A percentile compares a stretch with the other conserved stretches of the same genome.
These are phyloP conservation scores for Eristalinus aeneus DNA, from an alignment of 2,888 invertebrate species.

Conservation along the genomic window DNA sequence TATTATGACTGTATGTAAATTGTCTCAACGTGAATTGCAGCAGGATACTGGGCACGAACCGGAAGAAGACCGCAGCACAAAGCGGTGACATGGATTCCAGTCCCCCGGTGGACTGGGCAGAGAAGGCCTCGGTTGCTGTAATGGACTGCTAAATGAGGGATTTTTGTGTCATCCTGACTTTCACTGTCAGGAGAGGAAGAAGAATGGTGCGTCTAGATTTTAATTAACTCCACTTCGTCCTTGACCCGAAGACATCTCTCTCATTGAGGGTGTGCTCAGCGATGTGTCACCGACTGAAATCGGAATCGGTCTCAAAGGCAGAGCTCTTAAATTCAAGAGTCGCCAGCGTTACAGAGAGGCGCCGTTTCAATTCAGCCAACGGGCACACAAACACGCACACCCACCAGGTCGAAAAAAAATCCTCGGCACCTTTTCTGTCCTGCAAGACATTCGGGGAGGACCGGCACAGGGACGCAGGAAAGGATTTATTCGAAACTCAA, in stretches of 20 bases:
- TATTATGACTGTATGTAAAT: constrained; percentile 64
- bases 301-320: neutral
- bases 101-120: neutral
- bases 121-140: neutral
- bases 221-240: neutral
- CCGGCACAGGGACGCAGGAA: neutral
- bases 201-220: neutral
- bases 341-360: neutral
- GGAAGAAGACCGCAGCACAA: constrained; percentile 1
- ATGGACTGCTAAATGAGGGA: neutral
- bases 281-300: neutral
- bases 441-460: neutral
- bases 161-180: neutral
- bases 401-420: neutral
- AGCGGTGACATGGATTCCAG: constrained; percentile 15
- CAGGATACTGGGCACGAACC: constrained; percentile 9
- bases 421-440: constrained; percentile 7
- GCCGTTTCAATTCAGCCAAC: neutral
- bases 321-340: neutral
- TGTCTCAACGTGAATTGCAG: constrained; percentile 27
- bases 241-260: constrained; percentile 8
- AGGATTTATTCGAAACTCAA: constrained; percentile 51
- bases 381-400: neutral
- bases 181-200: neutral
- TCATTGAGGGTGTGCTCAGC: neutral